phyloP scores from a whole-genome alignment of 2,888 invertebrate genomes.

The Melipona bicolor region DNA sequence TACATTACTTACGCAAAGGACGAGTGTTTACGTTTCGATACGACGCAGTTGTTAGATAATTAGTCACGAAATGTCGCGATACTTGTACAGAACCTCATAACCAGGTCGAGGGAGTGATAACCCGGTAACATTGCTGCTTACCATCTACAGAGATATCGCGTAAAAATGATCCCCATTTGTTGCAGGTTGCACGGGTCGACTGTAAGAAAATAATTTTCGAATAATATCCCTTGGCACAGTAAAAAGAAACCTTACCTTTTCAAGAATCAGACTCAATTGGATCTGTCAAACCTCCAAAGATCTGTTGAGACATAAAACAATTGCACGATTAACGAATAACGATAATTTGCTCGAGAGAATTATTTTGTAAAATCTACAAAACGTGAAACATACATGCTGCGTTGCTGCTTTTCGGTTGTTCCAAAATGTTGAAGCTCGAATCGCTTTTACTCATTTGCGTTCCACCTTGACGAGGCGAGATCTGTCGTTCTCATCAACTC shows the following conservation, averaged over 20 bases:
- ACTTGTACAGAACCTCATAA: slow-evolving; percentile 35
- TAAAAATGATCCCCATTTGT: background rate
- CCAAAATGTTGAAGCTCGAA: too few relatives aligned
- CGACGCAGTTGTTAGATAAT: background rate
- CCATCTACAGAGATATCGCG: slow-evolving; percentile 29
- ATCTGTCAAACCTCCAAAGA: too few relatives aligned
- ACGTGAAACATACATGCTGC: background rate
- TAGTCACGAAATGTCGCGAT: slow-evolving; percentile 3
- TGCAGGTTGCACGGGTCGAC: background rate
- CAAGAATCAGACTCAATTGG: too few relatives aligned
- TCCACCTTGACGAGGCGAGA: too few relatives aligned
- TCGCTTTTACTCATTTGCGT: too few relatives aligned
- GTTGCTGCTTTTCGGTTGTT: too few relatives aligned
- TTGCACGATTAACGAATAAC: too few relatives aligned
- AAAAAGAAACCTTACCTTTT: background rate
- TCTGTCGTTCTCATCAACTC: too few relatives aligned
- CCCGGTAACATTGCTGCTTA: slow-evolving; percentile 42
- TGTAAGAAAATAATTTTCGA: background rate
- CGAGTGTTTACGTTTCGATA: background rate
- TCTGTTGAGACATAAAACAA: background rate
- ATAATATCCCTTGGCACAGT: background rate
- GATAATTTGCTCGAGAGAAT: background rate
- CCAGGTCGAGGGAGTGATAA: slow-evolving; percentile 47
- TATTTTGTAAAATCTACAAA: background rate
- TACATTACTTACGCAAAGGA: background rate